Percentiles rank a stretch among this genome's conserved stretches.
Conservation (phyloP, 2,797 vertebrate genomes). For the Falco peregrinus region DNA sequence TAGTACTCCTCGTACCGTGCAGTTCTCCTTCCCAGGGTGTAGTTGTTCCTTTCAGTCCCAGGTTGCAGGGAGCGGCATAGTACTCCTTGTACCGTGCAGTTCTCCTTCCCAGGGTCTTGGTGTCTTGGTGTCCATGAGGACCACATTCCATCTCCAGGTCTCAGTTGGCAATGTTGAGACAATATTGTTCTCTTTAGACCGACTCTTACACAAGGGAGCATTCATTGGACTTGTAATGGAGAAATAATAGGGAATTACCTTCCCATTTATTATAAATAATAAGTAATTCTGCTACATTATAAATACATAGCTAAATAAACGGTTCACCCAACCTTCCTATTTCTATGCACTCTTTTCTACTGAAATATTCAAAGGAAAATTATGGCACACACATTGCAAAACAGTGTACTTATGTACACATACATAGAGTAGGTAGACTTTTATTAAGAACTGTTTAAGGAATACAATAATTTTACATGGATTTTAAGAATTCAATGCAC, state of each 20-base stretch:
- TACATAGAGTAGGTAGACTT: not conserved
- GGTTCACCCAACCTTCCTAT: not conserved
- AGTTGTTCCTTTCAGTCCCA: too few species aligned
- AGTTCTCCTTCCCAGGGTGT: too few species aligned
- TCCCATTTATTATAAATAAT: not conserved
- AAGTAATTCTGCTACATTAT: too few species aligned
- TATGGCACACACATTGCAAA: not conserved
- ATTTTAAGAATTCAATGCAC: not conserved
- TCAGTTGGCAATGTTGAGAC: too few species aligned
- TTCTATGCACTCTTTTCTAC: not conserved
- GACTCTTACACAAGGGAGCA: not conserved
- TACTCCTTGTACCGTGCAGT: too few species aligned
- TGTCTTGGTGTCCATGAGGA: too few species aligned
- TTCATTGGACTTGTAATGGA: not conserved
- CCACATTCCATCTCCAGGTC: too few species aligned
- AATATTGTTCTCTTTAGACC: too few species aligned
- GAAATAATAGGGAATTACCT: not conserved
- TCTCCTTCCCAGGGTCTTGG: too few species aligned
- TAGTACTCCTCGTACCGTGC: too few species aligned
- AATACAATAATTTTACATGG: not conserved
- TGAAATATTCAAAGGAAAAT: not conserved
- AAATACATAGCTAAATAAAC: not conserved
- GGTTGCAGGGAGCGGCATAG: too few species aligned
- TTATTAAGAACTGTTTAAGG: not conserved
- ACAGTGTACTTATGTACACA: not conserved